Base-by-base conservation (phyloP, 2,797 vertebrate species). In the Myotis vivesi region DNA sequence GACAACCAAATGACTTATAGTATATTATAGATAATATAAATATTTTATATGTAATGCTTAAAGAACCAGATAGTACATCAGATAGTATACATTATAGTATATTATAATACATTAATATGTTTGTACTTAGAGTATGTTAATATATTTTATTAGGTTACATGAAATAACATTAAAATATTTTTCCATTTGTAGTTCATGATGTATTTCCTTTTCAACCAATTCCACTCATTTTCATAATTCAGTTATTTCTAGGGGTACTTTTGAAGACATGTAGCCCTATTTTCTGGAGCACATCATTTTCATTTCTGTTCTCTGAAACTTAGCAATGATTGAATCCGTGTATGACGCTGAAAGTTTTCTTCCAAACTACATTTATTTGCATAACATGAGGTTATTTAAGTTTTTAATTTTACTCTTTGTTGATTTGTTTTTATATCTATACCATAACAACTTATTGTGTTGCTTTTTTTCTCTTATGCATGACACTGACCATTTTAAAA, bases 221-320 rank as follows among this genome's bases (percentile, higher is more conserved):
- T 82, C 68, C 20, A 49, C 75, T 68, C 15, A 55, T 91, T 28
- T 53, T 90, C 51, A 85, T 91, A 66, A 44, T 79, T 71, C 49
- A 94, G 3, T 62, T 85, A 59, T 72, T 91, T 73, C 36, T 86
- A 49, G 20, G 66, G 36, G 20, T 76, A 69, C 49, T 84, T 94
- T 68, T 69, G 19, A 66, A 94, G 41, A 69, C 17, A 75, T 22
- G 20, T 57, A 72, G 49, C 25, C 28, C 5, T 57, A 8, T 83
- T 68, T 83, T 57, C 69, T 68, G n/a, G 44, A 68, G 57, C 38
- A 46, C n/a, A 82, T 53, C 1, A 30, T 87, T 87, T 71, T 77
- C 71, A 84, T 64, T 87, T 88, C 28, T 71, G 11, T 64, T 94
- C 41, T 87, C 51, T 89, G 62, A 95, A 66, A 69, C 19, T 79